phyloP scores from a whole-genome alignment of 2,113 vertebrate species.

The Coregonus clupeaformis region DNA sequence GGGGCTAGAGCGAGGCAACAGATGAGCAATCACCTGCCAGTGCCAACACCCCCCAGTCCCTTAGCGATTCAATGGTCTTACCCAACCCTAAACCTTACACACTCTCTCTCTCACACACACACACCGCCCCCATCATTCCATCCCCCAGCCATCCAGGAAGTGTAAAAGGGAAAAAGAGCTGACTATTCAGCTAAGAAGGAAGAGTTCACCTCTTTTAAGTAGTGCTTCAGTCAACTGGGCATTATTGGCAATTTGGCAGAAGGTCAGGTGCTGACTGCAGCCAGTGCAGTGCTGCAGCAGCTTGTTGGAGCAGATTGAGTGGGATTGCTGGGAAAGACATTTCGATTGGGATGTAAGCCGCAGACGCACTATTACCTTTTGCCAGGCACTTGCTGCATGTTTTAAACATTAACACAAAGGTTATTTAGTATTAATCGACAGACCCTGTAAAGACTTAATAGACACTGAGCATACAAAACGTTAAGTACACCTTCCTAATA shows the following conservation, averaged over 20 bases:
- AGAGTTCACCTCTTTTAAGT: conserved; percentile 25
- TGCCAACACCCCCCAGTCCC: not conserved
- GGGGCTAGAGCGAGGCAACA: not conserved
- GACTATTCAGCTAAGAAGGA: conserved; percentile 19
- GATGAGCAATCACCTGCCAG: conserved; percentile 26
- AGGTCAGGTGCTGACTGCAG: conserved; percentile 25
- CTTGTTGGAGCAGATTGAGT: not conserved
- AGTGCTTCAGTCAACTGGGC: conserved; percentile 4
- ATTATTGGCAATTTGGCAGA: conserved; percentile 14
- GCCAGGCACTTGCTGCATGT: not conserved
- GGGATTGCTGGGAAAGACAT: conserved; percentile 2
- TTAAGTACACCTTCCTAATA: too few relatives aligned
- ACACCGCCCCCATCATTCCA: not conserved
- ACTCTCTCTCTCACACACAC: too few relatives aligned
- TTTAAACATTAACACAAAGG: conserved; percentile 6
- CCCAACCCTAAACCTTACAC: not conserved
- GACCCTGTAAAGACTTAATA: not conserved
- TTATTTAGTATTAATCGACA: conserved; percentile 2
- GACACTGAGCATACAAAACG: too few relatives aligned
- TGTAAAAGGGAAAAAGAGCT: conserved; percentile 2
- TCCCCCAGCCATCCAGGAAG: not conserved
- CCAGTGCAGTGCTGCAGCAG: conserved; percentile 2
- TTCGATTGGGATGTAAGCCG: not conserved
- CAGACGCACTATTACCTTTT: not conserved
- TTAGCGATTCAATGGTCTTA: not conserved